Percentiles rank a stretch among this genome's conserved stretches.
Evolutionary conservation across 2,888 invertebrate genomes (phyloP).

Genomic region (Sesia bembeciformis): DNA sequence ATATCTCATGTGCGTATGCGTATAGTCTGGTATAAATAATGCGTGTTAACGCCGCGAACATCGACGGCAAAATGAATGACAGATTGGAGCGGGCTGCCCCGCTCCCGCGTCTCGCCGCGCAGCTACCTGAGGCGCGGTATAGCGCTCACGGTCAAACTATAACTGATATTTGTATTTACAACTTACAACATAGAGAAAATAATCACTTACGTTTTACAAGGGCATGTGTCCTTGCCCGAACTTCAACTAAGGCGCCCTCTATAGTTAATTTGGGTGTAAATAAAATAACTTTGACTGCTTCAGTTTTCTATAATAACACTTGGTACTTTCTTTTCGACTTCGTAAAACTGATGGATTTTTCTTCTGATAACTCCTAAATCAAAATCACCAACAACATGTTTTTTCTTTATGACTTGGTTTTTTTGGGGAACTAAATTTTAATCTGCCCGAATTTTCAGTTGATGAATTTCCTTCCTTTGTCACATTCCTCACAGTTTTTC

Average conservation of each 20-base stretch:
- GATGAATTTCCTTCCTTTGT: conserved; percentile 1
- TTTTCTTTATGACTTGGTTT: not conserved
- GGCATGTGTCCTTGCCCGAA: no score
- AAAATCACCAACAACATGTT: conserved; percentile 5
- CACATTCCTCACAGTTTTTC: conserved; percentile 4
- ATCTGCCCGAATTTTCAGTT: conserved; percentile 3
- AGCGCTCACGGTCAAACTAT: not conserved
- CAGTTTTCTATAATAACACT: conserved; percentile 1
- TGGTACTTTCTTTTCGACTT: conserved; percentile 3
- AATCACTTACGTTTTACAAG: no score
- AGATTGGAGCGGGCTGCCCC: not conserved
- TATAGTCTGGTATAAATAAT: not conserved
- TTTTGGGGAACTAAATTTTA: conserved; percentile 2
- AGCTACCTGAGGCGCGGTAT: not conserved
- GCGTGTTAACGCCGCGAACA: not conserved
- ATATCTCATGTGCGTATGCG: conserved; percentile 2
- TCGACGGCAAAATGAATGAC: not conserved
- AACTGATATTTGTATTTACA: no score
- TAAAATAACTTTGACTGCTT: no score
- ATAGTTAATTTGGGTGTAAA: no score
- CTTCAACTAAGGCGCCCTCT: no score
- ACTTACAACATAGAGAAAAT: no score
- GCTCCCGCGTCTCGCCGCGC: not conserved
- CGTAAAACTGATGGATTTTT: conserved; percentile 7
- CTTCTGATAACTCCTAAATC: conserved; percentile 8